Base-by-base conservation (phyloP, 2,797 vertebrate species). In the Rhinichthys osculus region DNA sequence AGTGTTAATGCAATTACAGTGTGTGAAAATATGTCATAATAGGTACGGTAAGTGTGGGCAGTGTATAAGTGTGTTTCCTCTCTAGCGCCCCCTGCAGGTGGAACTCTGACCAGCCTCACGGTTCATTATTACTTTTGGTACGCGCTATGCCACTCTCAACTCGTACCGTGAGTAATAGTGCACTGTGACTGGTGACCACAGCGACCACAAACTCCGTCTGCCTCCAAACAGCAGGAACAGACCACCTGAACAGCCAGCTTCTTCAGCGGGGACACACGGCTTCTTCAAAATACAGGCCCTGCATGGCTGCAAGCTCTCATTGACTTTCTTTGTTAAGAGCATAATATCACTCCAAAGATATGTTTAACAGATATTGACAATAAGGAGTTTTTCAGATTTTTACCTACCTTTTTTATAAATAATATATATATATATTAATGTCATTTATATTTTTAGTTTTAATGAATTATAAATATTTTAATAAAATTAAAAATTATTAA, bases 101-200 rank as follows among this genome's bases (percentile, higher is more conserved):
- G 86, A 16, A 72, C 84, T 67, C 62, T 87, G 90, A 90, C 97
- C 95, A 97, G 95, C 92, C 91, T 94, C 92, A 95, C 94, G 90
- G 96, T 94, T 67, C 98, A 99, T 99, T 99, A 99, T 99, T 99
- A 99, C 98, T 99, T 99, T 98, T 99, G 98, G 98, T 99, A 99
- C 97, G 98, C 97, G 98, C 97, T 99, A 98, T 99, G 97, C 97
- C 97, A 96, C 94, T 96, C 96, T 98, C 97, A 98, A 99, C 98
- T 99, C 98, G 97, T 99, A 99, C 98, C 97, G 98, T 99, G 98
- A 99, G 98, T 99, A 99, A 99, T 99, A 99, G 98, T 99, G 98
- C 97, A 98, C 94, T 88, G 97, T 95, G 95, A 94, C 94, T 96
- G 94, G 97, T 4, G 83, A 92, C 96, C 89, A 47, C 96, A 42